Percentiles rank a stretch among this genome's conserved stretches.
Evolutionary conservation across 64 coral and sea anemone species (phyloP).

Genomic region (Actinia equina): DNA sequence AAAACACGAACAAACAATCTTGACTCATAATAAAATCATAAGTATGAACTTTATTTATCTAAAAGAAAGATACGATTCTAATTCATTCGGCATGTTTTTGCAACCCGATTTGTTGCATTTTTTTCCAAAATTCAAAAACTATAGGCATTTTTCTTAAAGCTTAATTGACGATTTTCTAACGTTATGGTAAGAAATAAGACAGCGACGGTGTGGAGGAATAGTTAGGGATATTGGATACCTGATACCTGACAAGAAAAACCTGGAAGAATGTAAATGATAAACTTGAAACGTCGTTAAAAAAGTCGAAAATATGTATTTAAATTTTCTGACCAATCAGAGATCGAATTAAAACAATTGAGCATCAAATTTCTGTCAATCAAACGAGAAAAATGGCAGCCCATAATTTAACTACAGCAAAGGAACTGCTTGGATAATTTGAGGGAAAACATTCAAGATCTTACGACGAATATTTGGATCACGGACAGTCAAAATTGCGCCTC

Average conservation of each 20-base stretch:
- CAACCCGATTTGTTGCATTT: too few species aligned
- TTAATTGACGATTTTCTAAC: too few species aligned
- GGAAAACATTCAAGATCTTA: slow-evolving; percentile 52
- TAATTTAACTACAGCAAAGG: slow-evolving; percentile 60
- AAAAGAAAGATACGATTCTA: too few species aligned
- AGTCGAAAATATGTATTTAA: slow-evolving; percentile 13
- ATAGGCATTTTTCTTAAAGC: not conserved
- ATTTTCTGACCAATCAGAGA: not conserved
- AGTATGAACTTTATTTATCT: too few species aligned
- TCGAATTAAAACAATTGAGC: not conserved
- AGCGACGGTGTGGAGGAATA: not conserved
- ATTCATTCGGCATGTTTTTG: too few species aligned
- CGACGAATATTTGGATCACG: slow-evolving; percentile 32
- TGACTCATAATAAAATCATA: too few species aligned
- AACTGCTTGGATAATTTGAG: slow-evolving; percentile 40
- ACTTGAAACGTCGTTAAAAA: slow-evolving; percentile 5
- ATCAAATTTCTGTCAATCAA: slow-evolving; percentile 61
- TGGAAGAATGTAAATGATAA: not conserved
- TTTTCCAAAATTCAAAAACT: too few species aligned
- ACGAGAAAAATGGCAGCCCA: slow-evolving; percentile 66
- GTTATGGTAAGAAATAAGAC: not conserved
- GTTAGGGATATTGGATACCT: not conserved
- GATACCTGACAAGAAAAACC: not conserved
- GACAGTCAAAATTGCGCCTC: slow-evolving; percentile 35
- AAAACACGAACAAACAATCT: too few species aligned